Percentiles rank a stretch among this genome's conserved stretches.
These are phyloP conservation scores for Sinocyclocheilus anshuiensis DNA, from an alignment of 2,113 vertebrate genomes.

Conservation along the genomic window DNA sequence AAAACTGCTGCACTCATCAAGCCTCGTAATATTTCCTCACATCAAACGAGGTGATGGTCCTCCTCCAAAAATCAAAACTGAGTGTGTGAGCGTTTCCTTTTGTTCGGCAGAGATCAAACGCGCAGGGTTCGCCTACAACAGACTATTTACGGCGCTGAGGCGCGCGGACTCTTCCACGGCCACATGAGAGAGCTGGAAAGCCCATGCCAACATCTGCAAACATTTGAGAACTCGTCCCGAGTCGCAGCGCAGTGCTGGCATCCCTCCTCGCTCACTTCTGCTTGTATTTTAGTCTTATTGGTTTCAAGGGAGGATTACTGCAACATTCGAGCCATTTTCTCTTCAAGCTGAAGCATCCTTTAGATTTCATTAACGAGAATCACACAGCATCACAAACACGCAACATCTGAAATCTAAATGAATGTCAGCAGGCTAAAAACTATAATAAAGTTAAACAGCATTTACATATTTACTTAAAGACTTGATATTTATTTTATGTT, in stretches of 20 bases:
- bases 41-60: conserved; percentile 75
- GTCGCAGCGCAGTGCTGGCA: conserved; percentile 54
- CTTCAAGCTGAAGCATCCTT: conserved; percentile 54
- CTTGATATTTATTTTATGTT: too few species aligned
- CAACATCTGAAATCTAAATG: not conserved
- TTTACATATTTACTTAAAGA: not conserved
- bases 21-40: conserved; percentile 73
- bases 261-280: conserved; percentile 54
- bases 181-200: conserved; percentile 69
- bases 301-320: conserved; percentile 56
- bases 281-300: conserved; percentile 60
- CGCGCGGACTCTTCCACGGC: conserved; percentile 67
- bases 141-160: conserved; percentile 68
- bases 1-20: conserved; percentile 61
- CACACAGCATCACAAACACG: not conserved
- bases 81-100: conserved; percentile 66
- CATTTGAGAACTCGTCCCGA: conserved; percentile 77
- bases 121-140: conserved; percentile 68
- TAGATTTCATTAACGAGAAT: conserved; percentile 12
- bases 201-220: conserved; percentile 81
- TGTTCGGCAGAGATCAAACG: conserved; percentile 73
- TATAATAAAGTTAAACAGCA: not conserved
- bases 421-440: not conserved
- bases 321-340: conserved; percentile 33
- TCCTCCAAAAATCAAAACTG: conserved; percentile 69